A percentile compares a stretch with the other conserved stretches of the same genome.
Evolutionary conservation across 2,888 invertebrate species (phyloP).

Genomic region (Athrips mouffetella): DNA sequence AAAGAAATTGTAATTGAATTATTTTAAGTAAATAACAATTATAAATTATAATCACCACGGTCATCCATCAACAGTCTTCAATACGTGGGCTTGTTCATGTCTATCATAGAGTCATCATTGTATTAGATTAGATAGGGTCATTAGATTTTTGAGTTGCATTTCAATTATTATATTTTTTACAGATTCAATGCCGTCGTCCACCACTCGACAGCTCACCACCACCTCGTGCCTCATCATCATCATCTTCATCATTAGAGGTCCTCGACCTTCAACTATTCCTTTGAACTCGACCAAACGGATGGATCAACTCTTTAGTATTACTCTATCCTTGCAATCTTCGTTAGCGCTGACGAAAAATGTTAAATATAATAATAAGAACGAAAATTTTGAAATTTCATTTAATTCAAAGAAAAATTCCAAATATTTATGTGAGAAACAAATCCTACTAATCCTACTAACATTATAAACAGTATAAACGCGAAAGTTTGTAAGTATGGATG

Average conservation of each 20-base stretch:
- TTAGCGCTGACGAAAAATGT: conserved; percentile 49
- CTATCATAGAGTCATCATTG: no score
- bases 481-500: no score
- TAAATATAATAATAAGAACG: conserved; percentile 9
- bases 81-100: no score
- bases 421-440: not conserved
- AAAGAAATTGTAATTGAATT: no score
- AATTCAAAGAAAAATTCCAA: not conserved
- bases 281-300: conserved; percentile 9
- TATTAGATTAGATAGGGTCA: no score
- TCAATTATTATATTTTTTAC: conserved; percentile 23
- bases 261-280: conserved; percentile 32
- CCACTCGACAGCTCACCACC: conserved; percentile 50
- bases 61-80: no score
- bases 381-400: not conserved
- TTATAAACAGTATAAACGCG: no score
- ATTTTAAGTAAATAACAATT: no score
- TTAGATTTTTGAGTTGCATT: not conserved
- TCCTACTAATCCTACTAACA: not conserved
- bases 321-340: conserved; percentile 28
- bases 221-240: conserved; percentile 36
- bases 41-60: no score
- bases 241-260: conserved; percentile 27
- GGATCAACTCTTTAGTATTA: conserved; percentile 14
- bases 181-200: conserved; percentile 58